Percentiles rank a stretch among this genome's conserved stretches.
These are phyloP conservation scores for Dicrostonyx torquatus DNA, from an alignment of 2,797 vertebrate species.

Conservation along the genomic window DNA sequence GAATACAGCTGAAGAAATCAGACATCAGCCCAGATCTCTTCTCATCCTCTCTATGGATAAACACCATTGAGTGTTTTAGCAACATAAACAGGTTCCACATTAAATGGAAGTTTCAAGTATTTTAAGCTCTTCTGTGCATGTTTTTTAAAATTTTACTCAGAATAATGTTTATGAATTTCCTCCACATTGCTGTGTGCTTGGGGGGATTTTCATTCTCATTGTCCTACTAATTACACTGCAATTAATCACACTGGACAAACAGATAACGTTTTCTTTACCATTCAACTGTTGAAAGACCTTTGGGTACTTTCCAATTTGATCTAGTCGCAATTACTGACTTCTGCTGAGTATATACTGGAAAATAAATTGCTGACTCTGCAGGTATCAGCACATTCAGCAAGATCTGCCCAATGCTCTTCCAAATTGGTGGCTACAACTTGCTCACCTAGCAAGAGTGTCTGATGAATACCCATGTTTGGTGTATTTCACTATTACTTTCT, in stretches of 20 bases:
- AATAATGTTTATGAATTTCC: slow-evolving; percentile 8
- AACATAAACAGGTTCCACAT: neutral
- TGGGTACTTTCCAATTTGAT: neutral
- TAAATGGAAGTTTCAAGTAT: neutral
- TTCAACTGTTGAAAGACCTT: neutral
- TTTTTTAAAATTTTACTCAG: neutral
- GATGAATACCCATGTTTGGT: neutral
- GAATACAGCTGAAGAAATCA: neutral
- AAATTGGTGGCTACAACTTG: neutral
- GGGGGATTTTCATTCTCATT: neutral
- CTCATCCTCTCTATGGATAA: neutral
- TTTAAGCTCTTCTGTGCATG: neutral
- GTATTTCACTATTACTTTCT: neutral
- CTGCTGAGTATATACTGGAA: neutral
- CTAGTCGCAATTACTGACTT: neutral
- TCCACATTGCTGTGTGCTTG: neutral
- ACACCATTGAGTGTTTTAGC: neutral
- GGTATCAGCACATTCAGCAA: neutral
- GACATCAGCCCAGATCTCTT: neutral
- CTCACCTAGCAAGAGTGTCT: neutral
- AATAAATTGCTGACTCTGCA: neutral
- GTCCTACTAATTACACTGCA: neutral
- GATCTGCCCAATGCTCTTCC: neutral
- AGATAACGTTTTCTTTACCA: neutral
- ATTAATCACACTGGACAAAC: neutral